Conservation (phyloP, 2,113 vertebrate genomes). For the Onychostruthus taczanowskii region DNA sequence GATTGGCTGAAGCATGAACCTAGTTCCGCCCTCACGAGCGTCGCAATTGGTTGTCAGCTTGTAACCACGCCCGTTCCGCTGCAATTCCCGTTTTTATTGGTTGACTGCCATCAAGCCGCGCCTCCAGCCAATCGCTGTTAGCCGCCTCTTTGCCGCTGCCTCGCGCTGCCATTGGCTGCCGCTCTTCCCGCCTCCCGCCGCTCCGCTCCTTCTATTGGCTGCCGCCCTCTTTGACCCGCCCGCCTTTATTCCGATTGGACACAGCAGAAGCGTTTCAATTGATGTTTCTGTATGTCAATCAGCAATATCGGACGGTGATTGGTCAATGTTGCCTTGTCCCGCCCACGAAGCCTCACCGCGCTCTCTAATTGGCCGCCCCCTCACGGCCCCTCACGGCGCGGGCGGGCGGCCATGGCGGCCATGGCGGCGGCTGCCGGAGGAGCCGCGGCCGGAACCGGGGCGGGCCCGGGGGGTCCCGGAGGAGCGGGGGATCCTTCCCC, state of each 20-base stretch:
- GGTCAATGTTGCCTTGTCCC: neutral
- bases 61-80: neutral
- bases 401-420: neutral
- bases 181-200: neutral
- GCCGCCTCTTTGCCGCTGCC: neutral
- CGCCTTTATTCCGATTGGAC: neutral
- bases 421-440: neutral
- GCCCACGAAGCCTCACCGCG: neutral
- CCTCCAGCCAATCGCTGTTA: neutral
- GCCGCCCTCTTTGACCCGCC: neutral
- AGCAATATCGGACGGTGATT: rapidly evolving
- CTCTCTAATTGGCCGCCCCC: neutral
- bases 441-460: neutral
- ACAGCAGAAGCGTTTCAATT: neutral
- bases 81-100: neutral
- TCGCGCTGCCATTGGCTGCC: neutral
- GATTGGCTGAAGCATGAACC: neutral
- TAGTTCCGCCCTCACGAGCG: no score
- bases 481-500: neutral
- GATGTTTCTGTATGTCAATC: rapidly evolving
- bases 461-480: no score
- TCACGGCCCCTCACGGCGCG: neutral
- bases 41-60: neutral
- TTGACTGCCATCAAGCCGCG: neutral
- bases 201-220: neutral